Evolutionary conservation across 2,888 invertebrate genomes (phyloP).

Genomic region (Clitarchus hookeri): DNA sequence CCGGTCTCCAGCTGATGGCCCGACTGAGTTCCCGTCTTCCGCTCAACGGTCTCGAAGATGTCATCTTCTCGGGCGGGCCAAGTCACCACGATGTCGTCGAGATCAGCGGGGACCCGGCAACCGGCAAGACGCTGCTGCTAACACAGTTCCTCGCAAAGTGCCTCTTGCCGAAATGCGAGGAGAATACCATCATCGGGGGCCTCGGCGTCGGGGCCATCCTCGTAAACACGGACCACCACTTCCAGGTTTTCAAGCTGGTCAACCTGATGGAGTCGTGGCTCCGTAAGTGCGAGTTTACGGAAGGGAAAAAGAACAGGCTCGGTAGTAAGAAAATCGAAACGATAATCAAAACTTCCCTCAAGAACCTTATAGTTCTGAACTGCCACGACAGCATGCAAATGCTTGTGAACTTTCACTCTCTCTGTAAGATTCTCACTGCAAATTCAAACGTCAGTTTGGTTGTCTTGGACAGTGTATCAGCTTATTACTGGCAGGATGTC

Average conservation of each 20-base stretch:
- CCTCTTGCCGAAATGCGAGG: conserved; percentile 53
- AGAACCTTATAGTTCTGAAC: conserved; percentile 52
- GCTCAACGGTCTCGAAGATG: conserved; percentile 56
- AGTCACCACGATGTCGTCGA: conserved; percentile 55
- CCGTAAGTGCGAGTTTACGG: conserved; percentile 21
- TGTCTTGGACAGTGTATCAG: conserved; percentile 58
- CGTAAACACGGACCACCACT: conserved; percentile 59
- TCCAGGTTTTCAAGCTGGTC: conserved; percentile 53
- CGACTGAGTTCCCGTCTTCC: conserved; percentile 57
- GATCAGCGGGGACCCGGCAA: conserved; percentile 55
- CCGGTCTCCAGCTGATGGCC: conserved; percentile 63
- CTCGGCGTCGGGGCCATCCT: conserved; percentile 55
- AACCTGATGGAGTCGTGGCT: conserved; percentile 50
- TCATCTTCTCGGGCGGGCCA: conserved; percentile 56
- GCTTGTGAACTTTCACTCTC: conserved; percentile 50
- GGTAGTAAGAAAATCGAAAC: conserved; percentile 42
- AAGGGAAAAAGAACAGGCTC: background rate
- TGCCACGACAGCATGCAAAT: conserved; percentile 54
- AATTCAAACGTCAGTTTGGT: conserved; percentile 55
- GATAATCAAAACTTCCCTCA: conserved; percentile 50
- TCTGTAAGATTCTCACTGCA: conserved; percentile 53
- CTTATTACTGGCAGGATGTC: conserved; percentile 61
- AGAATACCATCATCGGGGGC: conserved; percentile 52
- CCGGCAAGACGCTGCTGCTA: conserved; percentile 57
- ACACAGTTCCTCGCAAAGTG: conserved; percentile 57